Evolutionary conservation across 1,140 invertebrate genomes (phyloP).

Genomic region (Magallana gigas): DNA sequence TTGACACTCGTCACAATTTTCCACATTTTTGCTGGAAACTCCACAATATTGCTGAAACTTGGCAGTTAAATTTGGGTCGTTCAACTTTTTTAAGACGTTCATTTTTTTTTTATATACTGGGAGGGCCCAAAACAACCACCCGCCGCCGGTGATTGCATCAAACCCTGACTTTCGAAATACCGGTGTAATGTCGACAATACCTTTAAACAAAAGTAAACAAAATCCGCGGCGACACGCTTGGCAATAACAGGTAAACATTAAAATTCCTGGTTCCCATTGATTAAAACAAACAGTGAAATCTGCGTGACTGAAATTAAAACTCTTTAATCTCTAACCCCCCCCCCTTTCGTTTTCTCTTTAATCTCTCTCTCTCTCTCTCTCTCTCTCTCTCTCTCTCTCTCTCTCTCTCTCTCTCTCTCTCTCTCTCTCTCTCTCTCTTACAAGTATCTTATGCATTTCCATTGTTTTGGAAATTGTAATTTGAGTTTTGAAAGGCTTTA

Average conservation of each 20-base stretch:
- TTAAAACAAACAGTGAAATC: not conserved
- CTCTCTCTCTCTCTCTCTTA: not conserved
- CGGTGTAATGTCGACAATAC: not conserved
- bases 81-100: slow-evolving; percentile 31
- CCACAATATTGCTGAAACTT: slow-evolving; percentile 51
- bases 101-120: not conserved
- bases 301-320: not conserved
- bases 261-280: slow-evolving; percentile 16
- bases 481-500: too few relatives aligned
- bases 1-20: not conserved
- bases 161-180: not conserved
- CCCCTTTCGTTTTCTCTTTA: not conserved
- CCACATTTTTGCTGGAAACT: slow-evolving; percentile 21
- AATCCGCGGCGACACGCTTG: not conserved
- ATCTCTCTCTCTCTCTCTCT: not conserved
- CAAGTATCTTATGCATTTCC: too few relatives aligned
- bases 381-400: not conserved
- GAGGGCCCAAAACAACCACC: not conserved
- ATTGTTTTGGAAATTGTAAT: too few relatives aligned
- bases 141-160: not conserved
- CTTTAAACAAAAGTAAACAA: slow-evolving; percentile 12
- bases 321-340: not conserved
- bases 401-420: not conserved
- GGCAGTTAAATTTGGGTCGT: slow-evolving; percentile 47
- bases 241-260: not conserved